Percentiles rank a stretch among this genome's conserved stretches.
These are phyloP conservation scores for Liodrosophila aerea DNA, from an alignment of 2,888 invertebrate genomes.

Conservation along the genomic window DNA sequence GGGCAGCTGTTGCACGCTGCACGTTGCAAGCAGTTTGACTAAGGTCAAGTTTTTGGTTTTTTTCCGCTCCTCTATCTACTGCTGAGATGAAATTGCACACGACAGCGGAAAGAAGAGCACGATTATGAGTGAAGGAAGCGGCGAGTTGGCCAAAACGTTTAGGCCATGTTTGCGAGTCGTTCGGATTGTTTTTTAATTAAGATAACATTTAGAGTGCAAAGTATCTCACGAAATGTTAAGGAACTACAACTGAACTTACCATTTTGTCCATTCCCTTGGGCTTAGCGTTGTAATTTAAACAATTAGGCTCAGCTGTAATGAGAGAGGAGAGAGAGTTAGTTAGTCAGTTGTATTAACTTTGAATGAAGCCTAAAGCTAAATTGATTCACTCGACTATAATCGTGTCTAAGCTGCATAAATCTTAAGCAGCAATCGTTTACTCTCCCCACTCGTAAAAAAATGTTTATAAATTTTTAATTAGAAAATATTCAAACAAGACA, in stretches of 20 bases:
- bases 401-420: constrained; percentile 27
- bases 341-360: constrained; percentile 36
- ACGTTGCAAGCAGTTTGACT: constrained; percentile 22
- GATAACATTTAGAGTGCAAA: not conserved
- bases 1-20: constrained; percentile 15
- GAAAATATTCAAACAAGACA: constrained; percentile 62
- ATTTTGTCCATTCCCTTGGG: constrained; percentile 72
- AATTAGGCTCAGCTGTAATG: constrained; percentile 39
- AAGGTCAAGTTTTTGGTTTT: constrained; percentile 59
- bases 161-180: not conserved
- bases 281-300: constrained; percentile 24
- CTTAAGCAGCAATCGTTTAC: not conserved
- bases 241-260: constrained; percentile 50
- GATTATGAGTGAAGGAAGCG: constrained; percentile 27
- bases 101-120: constrained; percentile 9
- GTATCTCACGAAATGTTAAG: too few relatives aligned
- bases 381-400: too few relatives aligned
- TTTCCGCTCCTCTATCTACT: constrained; percentile 29
- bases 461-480: constrained; percentile 62
- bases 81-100: constrained; percentile 27
- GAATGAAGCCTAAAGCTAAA: constrained; percentile 8
- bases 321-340: constrained; percentile 34
- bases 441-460: constrained; percentile 44
- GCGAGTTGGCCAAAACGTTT: not conserved
- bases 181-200: constrained; percentile 24